Base-by-base conservation (phyloP, 2,888 invertebrate genomes). In the Griposia aprilina region DNA sequence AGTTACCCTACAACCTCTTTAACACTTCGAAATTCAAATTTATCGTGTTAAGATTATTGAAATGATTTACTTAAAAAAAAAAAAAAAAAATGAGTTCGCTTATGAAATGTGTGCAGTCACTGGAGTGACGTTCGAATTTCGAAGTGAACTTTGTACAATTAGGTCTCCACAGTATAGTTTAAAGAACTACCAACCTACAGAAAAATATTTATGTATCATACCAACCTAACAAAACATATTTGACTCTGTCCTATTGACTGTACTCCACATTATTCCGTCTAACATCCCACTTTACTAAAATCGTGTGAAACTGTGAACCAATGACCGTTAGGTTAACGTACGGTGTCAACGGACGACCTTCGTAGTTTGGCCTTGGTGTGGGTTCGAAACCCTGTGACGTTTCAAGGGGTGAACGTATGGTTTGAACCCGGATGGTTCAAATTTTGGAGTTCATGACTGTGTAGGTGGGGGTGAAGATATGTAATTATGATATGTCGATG, bases 281-380 rank as follows among this genome's bases (percentile, higher is more conserved):
- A 79, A 48, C 52, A 55, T 76, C 65, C 65, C 41, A 80, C 26
- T 84, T 66, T 68, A 72, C 59, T 69, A 66, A 59, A 65, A 70
- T 62, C 41, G 68, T 76, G 68, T 85, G 77, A 81, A 83, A 74
- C 79, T 76, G 60, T 86, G 71, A 74, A 83, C 77, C 81, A 79
- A 80, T 85, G 76, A 66, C 84, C 80, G 69, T 63, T 74, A 80
- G 88, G 85, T 85, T 77, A 85, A 81, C 48, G 85, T 13, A 63
- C 88, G 82, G 66, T 81, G 88, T 87, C 88, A 88, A 87, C 50
- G 88, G 30, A 82, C 88, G 88, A 74, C 88, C 88, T 88, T 88
- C 86, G 59, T 57, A 68, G 69, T 78, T 74, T 85, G 85, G 87
- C 88, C 88, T 88, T 88, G 88, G 74, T 74, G 77, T 66, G 79